phyloP scores from a whole-genome alignment of 1,140 invertebrate species.

The Subanguina moxae region DNA sequence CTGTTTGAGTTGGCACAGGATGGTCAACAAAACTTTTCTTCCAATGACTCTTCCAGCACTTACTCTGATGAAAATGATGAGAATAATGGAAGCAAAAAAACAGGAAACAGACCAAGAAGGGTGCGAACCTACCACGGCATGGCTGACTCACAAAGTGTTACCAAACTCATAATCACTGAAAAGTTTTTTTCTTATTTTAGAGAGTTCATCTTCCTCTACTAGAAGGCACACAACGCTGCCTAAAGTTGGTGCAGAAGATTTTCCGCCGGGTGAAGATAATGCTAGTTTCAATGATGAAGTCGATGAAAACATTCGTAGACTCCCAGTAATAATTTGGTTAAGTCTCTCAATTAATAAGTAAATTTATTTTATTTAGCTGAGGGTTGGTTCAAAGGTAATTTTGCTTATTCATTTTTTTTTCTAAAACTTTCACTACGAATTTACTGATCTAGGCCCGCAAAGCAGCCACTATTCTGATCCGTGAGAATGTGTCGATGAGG shows the following conservation, averaged over 20 bases:
- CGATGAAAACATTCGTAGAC: slow-evolving; percentile 27
- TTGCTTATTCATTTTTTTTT: too few species aligned
- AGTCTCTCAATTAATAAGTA: neutral
- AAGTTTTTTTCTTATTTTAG: slow-evolving; percentile 10
- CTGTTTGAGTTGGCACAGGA: slow-evolving; percentile 24
- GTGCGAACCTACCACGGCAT: slow-evolving; percentile 37
- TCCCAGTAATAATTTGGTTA: slow-evolving; percentile 17
- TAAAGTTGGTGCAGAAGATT: slow-evolving; percentile 12
- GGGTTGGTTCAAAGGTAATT: neutral
- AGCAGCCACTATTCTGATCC: slow-evolving; percentile 37
- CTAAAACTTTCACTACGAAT: too few species aligned
- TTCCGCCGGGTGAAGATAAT: slow-evolving; percentile 24
- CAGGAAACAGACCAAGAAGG: slow-evolving; percentile 27
- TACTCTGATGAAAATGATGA: slow-evolving; percentile 18
- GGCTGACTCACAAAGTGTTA: slow-evolving; percentile 8
- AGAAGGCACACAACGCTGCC: slow-evolving; percentile 43
- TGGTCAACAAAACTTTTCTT: slow-evolving; percentile 13
- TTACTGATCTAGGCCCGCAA: slow-evolving; percentile 1
- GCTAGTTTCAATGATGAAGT: slow-evolving; percentile 19
- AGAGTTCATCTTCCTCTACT: slow-evolving; percentile 29
- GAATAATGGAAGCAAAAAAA: neutral
- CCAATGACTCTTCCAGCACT: slow-evolving; percentile 2
- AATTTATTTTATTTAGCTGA: slow-evolving; percentile 3
- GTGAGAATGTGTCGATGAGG: slow-evolving; percentile 33
- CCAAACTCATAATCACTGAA: neutral